Evolutionary conservation across 2,888 invertebrate species (phyloP).

Genomic region (Pachliopta kotzebuea): DNA sequence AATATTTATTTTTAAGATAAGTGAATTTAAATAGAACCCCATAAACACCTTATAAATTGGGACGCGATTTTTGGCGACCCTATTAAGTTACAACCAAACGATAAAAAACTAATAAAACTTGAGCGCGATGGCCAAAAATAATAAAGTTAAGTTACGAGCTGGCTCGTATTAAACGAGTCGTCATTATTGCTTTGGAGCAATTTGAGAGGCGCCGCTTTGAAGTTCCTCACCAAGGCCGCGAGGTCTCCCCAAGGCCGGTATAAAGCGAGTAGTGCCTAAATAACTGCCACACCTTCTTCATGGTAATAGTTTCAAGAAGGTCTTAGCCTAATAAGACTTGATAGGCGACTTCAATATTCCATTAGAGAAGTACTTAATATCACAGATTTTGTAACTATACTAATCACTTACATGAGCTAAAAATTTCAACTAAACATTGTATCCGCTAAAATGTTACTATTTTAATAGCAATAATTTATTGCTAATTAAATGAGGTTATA

Average conservation of each 20-base stretch:
- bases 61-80: constrained; percentile 8
- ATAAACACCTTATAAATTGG: background rate
- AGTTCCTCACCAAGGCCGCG: background rate
- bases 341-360: too few relatives aligned
- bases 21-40: background rate
- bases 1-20: background rate
- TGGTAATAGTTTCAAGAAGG: background rate
- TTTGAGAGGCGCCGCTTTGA: background rate
- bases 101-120: constrained; percentile 20
- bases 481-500: too few relatives aligned
- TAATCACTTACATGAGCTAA: too few relatives aligned
- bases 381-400: too few relatives aligned
- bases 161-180: constrained; percentile 15
- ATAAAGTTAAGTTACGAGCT: constrained; percentile 20
- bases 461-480: too few relatives aligned
- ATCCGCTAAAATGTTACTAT: too few relatives aligned
- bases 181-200: constrained; percentile 12
- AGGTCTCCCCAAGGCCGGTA: background rate
- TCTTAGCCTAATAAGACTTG: too few relatives aligned
- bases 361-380: too few relatives aligned
- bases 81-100: constrained; percentile 13
- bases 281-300: background rate
- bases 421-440: too few relatives aligned
- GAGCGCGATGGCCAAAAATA: constrained; percentile 14
- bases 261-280: background rate